phyloP scores from a whole-genome alignment of 2,797 vertebrate genomes.

The Tinamus major region DNA sequence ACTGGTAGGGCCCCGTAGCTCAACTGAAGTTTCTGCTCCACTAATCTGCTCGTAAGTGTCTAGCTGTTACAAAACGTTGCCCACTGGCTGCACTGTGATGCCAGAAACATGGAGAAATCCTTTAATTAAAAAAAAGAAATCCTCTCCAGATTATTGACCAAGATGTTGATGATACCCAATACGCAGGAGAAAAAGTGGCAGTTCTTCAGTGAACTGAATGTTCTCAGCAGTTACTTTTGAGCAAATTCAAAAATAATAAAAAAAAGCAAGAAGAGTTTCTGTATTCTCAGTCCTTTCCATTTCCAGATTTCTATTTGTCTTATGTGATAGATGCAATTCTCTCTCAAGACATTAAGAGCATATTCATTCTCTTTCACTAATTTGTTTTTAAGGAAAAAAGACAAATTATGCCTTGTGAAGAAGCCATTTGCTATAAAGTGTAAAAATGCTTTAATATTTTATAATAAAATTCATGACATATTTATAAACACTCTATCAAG shows the following conservation, averaged over 20 bases:
- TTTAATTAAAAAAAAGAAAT: not conserved
- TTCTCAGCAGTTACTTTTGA: not conserved
- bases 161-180: not conserved
- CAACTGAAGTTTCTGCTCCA: not conserved
- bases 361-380: not conserved
- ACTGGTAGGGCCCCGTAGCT: not conserved
- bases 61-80: not conserved
- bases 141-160: not conserved
- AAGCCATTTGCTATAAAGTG: slow-evolving; percentile 79
- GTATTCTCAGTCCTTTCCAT: not conserved
- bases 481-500: slow-evolving; percentile 78
- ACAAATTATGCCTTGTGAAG: slow-evolving; percentile 80
- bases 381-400: slow-evolving; percentile 67
- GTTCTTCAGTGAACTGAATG: not conserved
- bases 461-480: slow-evolving; percentile 77
- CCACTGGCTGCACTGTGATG: not conserved
- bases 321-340: not conserved
- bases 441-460: slow-evolving; percentile 80
- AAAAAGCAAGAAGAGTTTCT: not conserved
- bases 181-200: not conserved
- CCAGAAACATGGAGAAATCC: not conserved
- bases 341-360: not conserved
- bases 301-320: not conserved
- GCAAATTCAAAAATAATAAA: not conserved
- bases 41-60: not conserved